Conservation (phyloP, 2,797 vertebrate genomes). For the Poecilia wingei region DNA sequence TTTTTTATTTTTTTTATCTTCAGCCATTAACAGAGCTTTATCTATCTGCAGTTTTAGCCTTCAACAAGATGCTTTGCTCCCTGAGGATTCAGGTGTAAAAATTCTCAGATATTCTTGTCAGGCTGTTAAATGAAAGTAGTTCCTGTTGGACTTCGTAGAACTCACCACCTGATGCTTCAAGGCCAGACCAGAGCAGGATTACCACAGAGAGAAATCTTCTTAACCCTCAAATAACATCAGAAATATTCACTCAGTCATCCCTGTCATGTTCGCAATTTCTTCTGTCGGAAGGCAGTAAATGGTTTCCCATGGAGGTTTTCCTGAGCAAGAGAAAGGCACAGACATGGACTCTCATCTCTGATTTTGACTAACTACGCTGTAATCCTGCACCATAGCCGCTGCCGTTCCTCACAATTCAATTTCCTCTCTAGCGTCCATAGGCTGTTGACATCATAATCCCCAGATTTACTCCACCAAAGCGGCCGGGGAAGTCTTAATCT, state of each 20-base stretch:
- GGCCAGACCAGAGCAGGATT: conserved; percentile 45
- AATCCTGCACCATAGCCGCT: conserved; percentile 63
- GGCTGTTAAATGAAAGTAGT: conserved; percentile 12
- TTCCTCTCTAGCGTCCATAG: conserved; percentile 68
- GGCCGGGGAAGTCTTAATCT: conserved; percentile 75
- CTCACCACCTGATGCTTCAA: conserved; percentile 73
- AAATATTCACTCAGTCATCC: conserved; percentile 31
- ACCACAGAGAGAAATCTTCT: conserved; percentile 59
- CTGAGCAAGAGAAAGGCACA: conserved; percentile 50
- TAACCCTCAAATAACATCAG: conserved; percentile 46
- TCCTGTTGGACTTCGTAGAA: conserved; percentile 36
- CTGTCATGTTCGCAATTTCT: conserved; percentile 12
- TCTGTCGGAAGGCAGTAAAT: conserved; percentile 39
- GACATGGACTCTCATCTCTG: conserved; percentile 54
- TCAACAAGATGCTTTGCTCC: neutral
- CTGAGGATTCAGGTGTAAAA: neutral
- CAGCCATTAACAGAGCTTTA: neutral
- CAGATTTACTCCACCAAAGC: conserved; percentile 82
- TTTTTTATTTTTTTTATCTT: neutral
- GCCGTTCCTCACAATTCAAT: conserved; percentile 75
- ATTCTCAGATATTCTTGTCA: conserved; percentile 22
- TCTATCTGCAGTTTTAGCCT: neutral
- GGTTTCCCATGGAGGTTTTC: conserved; percentile 39
- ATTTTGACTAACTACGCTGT: conserved; percentile 56
- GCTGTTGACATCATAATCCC: conserved; percentile 85